phyloP scores from a whole-genome alignment of 2,797 vertebrate species.

The Xiphorhynchus erythropygius region DNA sequence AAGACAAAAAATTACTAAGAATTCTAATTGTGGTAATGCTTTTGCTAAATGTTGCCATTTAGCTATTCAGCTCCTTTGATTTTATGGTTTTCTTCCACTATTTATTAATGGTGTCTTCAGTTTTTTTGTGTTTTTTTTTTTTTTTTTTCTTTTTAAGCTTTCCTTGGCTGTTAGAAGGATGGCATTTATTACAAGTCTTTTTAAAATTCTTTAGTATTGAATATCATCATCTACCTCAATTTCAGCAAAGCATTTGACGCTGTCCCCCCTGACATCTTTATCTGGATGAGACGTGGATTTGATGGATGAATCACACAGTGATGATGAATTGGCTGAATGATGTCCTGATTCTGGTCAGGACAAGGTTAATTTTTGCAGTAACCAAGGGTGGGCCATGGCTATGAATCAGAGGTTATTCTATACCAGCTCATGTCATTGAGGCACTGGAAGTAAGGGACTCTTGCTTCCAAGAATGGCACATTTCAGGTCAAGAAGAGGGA shows the following conservation, averaged over 20 bases:
- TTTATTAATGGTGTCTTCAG: background rate
- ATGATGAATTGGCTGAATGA: background rate
- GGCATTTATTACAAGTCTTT: background rate
- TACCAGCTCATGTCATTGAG: background rate
- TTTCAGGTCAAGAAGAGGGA: too few species aligned
- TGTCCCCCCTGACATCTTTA: background rate
- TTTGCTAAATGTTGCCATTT: background rate
- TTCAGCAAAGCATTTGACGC: background rate
- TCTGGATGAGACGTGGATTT: background rate
- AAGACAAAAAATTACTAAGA: background rate
- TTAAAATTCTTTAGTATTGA: background rate
- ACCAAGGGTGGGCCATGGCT: too few species aligned
- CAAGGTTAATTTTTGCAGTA: too few species aligned
- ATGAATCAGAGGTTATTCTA: background rate
- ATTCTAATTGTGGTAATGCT: background rate
- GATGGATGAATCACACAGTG: background rate
- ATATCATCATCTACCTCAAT: background rate
- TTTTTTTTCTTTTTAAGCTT: background rate
- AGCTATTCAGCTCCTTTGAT: background rate
- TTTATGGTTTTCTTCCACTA: background rate
- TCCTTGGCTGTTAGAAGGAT: background rate
- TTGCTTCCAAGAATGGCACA: too few species aligned
- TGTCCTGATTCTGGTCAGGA: background rate
- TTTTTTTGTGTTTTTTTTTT: background rate
- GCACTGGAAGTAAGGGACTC: too few species aligned